Percentiles rank a stretch among this genome's conserved stretches.
Evolutionary conservation across 1,140 invertebrate species (phyloP).

Genomic region (Drosophila saltans): DNA sequence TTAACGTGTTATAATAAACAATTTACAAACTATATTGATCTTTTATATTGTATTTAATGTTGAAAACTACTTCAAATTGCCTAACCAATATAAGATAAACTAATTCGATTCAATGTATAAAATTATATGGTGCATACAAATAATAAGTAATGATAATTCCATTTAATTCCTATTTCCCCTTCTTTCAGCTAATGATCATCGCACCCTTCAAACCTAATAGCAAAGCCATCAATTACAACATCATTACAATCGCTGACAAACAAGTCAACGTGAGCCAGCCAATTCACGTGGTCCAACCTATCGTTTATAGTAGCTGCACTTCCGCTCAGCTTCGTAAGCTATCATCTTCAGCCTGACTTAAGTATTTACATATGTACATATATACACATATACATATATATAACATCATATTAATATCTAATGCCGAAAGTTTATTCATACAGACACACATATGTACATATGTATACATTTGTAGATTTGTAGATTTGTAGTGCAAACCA

Average conservation of each 20-base stretch:
- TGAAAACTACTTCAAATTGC: background rate
- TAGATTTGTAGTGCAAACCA: background rate
- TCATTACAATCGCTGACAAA: constrained; percentile 7
- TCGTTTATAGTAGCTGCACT: constrained; percentile 26
- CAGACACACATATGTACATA: no score
- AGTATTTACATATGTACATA: constrained; percentile 11
- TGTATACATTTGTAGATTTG: no score
- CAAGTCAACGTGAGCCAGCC: constrained; percentile 53
- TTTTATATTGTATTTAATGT: no score
- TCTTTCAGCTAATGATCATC: background rate
- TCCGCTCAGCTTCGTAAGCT: constrained; percentile 7
- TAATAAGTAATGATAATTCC: constrained; percentile 1
- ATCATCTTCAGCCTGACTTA: constrained; percentile 4
- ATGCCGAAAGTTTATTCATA: no score
- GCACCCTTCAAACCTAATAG: background rate
- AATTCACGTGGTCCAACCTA: constrained; percentile 59
- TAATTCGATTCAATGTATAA: background rate
- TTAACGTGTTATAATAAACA: no score
- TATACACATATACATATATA: no score
- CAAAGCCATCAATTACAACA: constrained; percentile 37
- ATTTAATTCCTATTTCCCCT: background rate
- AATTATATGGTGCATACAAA: background rate
- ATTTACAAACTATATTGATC: no score
- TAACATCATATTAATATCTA: no score
- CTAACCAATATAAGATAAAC: background rate